Evolutionary conservation across 2,888 invertebrate species (phyloP).

Genomic region (Drosophila rubida): DNA sequence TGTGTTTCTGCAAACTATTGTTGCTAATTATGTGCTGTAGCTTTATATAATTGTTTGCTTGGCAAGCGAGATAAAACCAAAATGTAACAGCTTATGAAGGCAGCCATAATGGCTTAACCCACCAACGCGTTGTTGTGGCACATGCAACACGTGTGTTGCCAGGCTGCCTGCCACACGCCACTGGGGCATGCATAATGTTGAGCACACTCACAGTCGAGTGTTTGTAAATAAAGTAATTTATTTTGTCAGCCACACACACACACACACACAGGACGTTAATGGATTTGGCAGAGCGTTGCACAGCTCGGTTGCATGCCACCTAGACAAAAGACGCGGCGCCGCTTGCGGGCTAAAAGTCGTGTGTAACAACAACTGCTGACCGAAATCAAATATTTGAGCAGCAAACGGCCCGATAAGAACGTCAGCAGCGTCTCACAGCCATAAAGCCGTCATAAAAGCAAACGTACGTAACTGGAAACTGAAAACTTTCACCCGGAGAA

Average conservation of each 20-base stretch:
- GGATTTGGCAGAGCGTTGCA: slow-evolving; percentile 22
- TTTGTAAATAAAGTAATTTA: slow-evolving; percentile 53
- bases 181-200: slow-evolving; percentile 46
- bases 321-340: slow-evolving; percentile 20
- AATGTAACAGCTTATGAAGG: background rate
- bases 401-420: slow-evolving; percentile 46
- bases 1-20: background rate
- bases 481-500: slow-evolving; percentile 57
- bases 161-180: slow-evolving; percentile 16
- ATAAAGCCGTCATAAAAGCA: slow-evolving; percentile 40
- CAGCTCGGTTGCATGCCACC: slow-evolving; percentile 25
- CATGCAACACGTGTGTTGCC: slow-evolving; percentile 58
- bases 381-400: slow-evolving; percentile 51
- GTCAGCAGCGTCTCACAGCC: slow-evolving; percentile 25
- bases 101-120: background rate
- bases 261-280: slow-evolving; percentile 24
- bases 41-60: background rate
- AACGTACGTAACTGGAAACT: slow-evolving; percentile 47
- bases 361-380: slow-evolving; percentile 26
- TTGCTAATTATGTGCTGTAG: background rate
- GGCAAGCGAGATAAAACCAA: background rate
- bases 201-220: slow-evolving; percentile 10
- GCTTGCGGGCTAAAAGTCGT: slow-evolving; percentile 40
- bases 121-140: slow-evolving; percentile 29
- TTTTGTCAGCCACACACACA: slow-evolving; percentile 29